Base-by-base conservation (phyloP, 2,113 vertebrate genomes). In the Marmota flaviventris region DNA sequence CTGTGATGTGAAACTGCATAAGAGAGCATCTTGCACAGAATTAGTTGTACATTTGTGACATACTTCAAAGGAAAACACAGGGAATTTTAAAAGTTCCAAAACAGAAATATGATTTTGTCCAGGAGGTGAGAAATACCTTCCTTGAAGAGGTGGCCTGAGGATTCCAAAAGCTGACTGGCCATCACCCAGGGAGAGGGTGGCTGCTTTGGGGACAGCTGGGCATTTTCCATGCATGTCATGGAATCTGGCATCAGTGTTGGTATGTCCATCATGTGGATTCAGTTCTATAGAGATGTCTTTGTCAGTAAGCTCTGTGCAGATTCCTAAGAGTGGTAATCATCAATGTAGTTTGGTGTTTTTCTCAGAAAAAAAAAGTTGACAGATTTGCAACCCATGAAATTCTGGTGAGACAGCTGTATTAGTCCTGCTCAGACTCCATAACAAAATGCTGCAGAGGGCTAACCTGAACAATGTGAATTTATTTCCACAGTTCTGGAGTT, bases 181-280 rank as follows among this genome's bases (percentile, higher is more conserved):
- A 29, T 61, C 42, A 13, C 18, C 16, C 18, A 18, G 14, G 70
- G n/a, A 22, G 39, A 48, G 18, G 37, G 17, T 8, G 29, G 17
- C 10, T 29, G 37, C 22, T 2, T 1, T 53, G 45, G 65, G 11
- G 18, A 0, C 9, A 6, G 4, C 8, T 22, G 51, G 4, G 13
- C 34, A 3, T 51, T 42, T 32, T 25, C 39, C 9, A 12, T 22
- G 34, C 10, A 17, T 7, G 7, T 10, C 16, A 4, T 2, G 6
- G 25, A 67, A 22, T 37, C 17, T 32, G 53, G 3, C 13, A 16
- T 9, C 34, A 29, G 14, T 88, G 5, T 9, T 63, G 56, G 8
- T 3, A 0, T 32, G 65, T 7, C 0, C 3, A 17, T 2, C 39
- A 11, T 12, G 2, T 61, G 27, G 37, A 18, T n/a, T 76, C 32